Evolutionary conservation across 2,888 invertebrate species (phyloP).

Genomic region (Teinopalpus imperialis): DNA sequence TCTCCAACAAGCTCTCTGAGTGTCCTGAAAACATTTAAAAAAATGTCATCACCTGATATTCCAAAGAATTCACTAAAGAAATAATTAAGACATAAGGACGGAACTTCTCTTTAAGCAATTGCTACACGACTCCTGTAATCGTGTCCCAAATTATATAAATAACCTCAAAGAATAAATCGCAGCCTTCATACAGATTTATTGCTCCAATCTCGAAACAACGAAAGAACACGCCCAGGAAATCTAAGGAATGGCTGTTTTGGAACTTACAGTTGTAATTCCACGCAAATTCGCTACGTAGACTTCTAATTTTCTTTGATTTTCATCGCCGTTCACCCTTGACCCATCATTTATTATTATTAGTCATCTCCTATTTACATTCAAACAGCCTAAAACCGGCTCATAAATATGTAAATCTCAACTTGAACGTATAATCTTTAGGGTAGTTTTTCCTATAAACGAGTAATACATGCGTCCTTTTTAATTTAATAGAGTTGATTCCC

Average conservation of each 20-base stretch:
- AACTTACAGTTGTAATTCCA: slow-evolving; percentile 29
- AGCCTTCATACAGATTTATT: slow-evolving; percentile 22
- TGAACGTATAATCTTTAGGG: background rate
- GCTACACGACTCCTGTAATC: background rate
- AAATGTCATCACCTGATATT: no score
- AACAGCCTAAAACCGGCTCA: background rate
- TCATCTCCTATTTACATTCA: slow-evolving; percentile 34
- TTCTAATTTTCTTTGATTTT: slow-evolving; percentile 55
- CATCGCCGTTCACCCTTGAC: slow-evolving; percentile 66
- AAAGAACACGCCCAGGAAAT: slow-evolving; percentile 25
- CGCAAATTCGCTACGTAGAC: slow-evolving; percentile 29
- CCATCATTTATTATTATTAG: slow-evolving; percentile 69
- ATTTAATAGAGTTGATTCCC: slow-evolving; percentile 39
- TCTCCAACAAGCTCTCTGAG: no score
- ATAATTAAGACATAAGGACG: no score
- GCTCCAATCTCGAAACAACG: slow-evolving; percentile 25
- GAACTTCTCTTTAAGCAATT: no score
- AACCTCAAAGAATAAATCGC: slow-evolving; percentile 22
- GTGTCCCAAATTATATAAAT: slow-evolving; percentile 23
- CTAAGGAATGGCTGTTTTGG: slow-evolving; percentile 24
- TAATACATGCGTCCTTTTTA: slow-evolving; percentile 38
- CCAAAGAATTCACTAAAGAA: no score
- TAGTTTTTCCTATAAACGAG: slow-evolving; percentile 9
- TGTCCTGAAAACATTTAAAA: no score
- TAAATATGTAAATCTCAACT: slow-evolving; percentile 9